These are phyloP conservation scores for Hyalella azteca DNA, from an alignment of 2,888 invertebrate species.

Conservation along the genomic window DNA sequence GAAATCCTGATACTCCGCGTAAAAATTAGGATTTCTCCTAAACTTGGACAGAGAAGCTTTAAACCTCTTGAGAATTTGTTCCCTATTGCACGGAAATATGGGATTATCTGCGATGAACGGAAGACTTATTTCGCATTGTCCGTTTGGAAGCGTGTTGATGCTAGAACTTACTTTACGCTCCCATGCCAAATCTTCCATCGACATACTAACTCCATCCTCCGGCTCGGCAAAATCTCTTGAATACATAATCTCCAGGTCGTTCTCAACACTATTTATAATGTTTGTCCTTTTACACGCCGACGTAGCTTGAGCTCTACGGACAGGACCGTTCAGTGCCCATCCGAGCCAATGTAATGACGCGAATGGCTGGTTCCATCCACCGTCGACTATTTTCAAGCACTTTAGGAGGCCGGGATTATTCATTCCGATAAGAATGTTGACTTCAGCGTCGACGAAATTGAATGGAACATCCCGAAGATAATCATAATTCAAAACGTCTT, in stretches of 20 bases:
- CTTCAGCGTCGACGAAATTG: background rate
- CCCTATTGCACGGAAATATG: background rate
- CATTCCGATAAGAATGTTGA: background rate
- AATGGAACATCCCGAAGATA: background rate
- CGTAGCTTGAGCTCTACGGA: background rate
- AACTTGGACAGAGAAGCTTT: background rate
- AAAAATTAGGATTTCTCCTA: background rate
- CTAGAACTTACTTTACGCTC: background rate
- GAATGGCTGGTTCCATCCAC: background rate
- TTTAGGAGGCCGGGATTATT: background rate
- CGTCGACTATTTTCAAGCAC: background rate
- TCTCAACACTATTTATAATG: background rate
- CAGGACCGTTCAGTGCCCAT: conserved; percentile 19
- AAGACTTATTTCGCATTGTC: background rate
- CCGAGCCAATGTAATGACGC: conserved; percentile 8
- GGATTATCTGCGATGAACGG: background rate
- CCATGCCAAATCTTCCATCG: background rate
- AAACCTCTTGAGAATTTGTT: background rate
- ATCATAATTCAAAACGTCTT: background rate
- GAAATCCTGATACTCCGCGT: too few species aligned
- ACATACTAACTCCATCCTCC: background rate
- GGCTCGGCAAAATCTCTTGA: background rate
- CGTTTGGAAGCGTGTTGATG: too few species aligned
- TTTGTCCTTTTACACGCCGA: background rate
- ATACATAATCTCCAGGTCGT: background rate